Percentiles rank a stretch among this genome's conserved stretches.
phyloP scores from a whole-genome alignment of 2,797 vertebrate genomes.

The Poecile montanus region DNA sequence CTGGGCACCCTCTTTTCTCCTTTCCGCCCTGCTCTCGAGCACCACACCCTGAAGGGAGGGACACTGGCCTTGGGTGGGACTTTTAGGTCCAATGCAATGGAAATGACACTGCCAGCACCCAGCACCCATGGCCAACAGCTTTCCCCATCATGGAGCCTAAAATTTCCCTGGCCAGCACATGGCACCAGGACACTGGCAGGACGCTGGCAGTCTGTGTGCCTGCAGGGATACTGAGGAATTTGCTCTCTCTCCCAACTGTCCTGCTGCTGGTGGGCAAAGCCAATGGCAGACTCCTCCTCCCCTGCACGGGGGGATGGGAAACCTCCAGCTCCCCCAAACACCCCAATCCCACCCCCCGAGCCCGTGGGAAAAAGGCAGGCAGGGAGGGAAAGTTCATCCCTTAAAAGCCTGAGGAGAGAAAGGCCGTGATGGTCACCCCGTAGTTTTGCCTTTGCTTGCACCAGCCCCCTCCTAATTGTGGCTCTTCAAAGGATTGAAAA shows the following conservation, averaged over 20 bases:
- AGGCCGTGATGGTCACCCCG: constrained; percentile 3
- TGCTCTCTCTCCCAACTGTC: not conserved
- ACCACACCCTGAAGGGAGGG: not conserved
- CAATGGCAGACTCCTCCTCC: not conserved
- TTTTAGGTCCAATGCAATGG: not conserved
- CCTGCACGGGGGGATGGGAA: not conserved
- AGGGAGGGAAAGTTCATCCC: constrained; percentile 46
- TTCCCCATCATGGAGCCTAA: not conserved
- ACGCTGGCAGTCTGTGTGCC: not conserved
- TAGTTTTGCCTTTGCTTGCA: constrained; percentile 41
- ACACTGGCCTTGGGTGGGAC: not conserved
- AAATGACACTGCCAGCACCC: not conserved
- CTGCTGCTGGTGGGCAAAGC: not conserved
- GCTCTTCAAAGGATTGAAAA: constrained; percentile 70
- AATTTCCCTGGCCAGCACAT: not conserved
- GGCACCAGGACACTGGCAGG: not conserved
- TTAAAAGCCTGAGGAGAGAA: constrained; percentile 29
- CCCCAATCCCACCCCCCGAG: not conserved
- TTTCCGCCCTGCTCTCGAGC: fast-evolving
- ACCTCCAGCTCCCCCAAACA: not conserved
- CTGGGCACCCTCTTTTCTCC: not conserved
- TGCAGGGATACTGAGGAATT: not conserved
- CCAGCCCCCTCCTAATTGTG: constrained; percentile 61
- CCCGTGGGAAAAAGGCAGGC: constrained; percentile 13
- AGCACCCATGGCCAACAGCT: not conserved